Percentiles rank a stretch among this genome's conserved stretches.
phyloP scores from a whole-genome alignment of 2,888 invertebrate species.

The Cyrtodaria siliqua region DNA sequence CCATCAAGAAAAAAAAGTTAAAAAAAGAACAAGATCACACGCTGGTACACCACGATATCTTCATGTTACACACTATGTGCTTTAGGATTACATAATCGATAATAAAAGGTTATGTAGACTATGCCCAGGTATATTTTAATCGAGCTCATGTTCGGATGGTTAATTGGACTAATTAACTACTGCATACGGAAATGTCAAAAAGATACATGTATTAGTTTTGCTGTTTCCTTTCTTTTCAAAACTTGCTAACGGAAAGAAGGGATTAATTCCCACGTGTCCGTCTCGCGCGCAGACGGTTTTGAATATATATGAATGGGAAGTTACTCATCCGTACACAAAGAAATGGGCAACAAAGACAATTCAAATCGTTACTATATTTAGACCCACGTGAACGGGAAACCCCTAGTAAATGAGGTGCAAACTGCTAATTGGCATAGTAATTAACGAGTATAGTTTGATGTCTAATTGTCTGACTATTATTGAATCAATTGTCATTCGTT shows the following conservation, averaged over 20 bases:
- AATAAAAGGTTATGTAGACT: no score
- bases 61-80: no score
- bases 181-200: no score
- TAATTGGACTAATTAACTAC: no score
- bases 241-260: conserved; percentile 44
- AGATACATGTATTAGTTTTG: not conserved
- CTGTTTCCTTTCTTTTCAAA: conserved; percentile 19
- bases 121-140: no score
- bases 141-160: no score
- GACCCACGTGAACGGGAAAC: conserved; percentile 61
- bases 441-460: conserved; percentile 7
- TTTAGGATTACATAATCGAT: no score
- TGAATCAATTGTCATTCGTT: not conserved
- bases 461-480: not conserved
- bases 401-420: conserved; percentile 8
- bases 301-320: conserved; percentile 34
- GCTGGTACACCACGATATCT: no score
- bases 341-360: conserved; percentile 50
- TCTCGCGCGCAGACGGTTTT: conserved; percentile 38
- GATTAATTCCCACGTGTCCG: conserved; percentile 58
- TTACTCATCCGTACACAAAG: conserved; percentile 33
- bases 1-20: no score
- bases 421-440: conserved; percentile 5
- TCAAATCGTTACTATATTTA: conserved; percentile 61
- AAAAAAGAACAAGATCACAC: no score